Conservation (phyloP, 2,113 vertebrate genomes). For the Taxidea taxus region DNA sequence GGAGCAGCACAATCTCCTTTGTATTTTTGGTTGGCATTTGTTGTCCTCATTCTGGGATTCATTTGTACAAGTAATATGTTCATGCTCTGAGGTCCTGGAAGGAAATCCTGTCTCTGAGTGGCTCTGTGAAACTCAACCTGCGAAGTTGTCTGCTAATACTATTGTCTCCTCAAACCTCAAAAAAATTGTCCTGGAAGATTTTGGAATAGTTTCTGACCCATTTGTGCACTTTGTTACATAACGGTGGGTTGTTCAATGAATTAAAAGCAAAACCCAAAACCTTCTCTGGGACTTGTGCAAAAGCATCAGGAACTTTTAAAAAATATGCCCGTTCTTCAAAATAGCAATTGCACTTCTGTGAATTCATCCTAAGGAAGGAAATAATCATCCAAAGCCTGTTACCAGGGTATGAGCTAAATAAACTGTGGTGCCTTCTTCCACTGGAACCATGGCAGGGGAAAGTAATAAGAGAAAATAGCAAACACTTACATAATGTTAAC, state of each 20-base stretch:
- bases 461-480: background rate
- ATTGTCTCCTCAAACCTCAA: background rate
- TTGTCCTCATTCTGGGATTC: slow-evolving; percentile 6
- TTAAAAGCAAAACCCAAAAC: background rate
- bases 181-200: background rate
- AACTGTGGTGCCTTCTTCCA: background rate
- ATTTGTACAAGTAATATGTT: background rate
- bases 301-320: background rate
- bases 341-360: background rate
- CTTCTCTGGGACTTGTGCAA: background rate
- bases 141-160: slow-evolving; percentile 2
- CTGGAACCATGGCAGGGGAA: background rate
- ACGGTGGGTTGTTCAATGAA: background rate
- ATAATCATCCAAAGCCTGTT: background rate
- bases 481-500: background rate
- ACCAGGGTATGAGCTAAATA: background rate
- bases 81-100: background rate
- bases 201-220: background rate
- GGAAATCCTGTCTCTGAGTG: background rate
- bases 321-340: background rate
- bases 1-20: background rate
- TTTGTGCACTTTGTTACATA: background rate
- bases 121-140: background rate
- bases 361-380: background rate
- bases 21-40: slow-evolving; percentile 30